Evolutionary conservation across 2,888 invertebrate species (phyloP).

Genomic region (Yponomeuta sedellus): DNA sequence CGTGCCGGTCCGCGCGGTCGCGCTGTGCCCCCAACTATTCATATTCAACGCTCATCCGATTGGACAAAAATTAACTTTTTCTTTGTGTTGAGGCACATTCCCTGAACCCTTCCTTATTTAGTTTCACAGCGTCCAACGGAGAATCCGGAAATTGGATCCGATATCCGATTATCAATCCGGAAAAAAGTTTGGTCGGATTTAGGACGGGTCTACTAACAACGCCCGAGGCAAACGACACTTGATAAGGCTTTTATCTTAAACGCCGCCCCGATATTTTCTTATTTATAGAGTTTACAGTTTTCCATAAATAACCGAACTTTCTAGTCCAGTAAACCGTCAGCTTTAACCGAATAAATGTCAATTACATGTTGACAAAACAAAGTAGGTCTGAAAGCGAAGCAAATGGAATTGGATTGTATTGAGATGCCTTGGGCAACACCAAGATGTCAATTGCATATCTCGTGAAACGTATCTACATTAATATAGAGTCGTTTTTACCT

Average conservation of each 20-base stretch:
- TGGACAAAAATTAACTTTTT: constrained; percentile 13
- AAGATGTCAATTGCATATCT: not conserved
- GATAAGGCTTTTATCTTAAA: constrained; percentile 15
- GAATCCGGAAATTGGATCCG: constrained; percentile 24
- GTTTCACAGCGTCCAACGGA: constrained; percentile 17
- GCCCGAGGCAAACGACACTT: constrained; percentile 14
- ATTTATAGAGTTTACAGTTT: not conserved
- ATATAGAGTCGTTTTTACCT: not conserved
- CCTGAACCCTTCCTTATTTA: constrained; percentile 12
- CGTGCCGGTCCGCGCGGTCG: constrained; percentile 8
- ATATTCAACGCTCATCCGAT: constrained; percentile 11
- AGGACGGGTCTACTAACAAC: constrained; percentile 17
- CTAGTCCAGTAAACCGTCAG: not conserved
- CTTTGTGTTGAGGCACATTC: constrained; percentile 9
- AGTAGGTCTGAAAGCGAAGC: not conserved
- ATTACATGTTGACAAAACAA: not conserved
- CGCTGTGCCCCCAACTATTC: constrained; percentile 1
- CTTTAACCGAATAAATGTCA: not conserved
- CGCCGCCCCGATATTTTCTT: constrained; percentile 1
- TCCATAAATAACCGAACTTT: not conserved
- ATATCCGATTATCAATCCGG: constrained; percentile 22
- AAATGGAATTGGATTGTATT: constrained; percentile 1
- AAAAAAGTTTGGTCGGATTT: constrained; percentile 20
- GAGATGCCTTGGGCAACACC: not conserved
- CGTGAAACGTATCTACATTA: not conserved